Evolutionary conservation across 2,888 invertebrate genomes (phyloP).

Genomic region (Sthenelais limicola): DNA sequence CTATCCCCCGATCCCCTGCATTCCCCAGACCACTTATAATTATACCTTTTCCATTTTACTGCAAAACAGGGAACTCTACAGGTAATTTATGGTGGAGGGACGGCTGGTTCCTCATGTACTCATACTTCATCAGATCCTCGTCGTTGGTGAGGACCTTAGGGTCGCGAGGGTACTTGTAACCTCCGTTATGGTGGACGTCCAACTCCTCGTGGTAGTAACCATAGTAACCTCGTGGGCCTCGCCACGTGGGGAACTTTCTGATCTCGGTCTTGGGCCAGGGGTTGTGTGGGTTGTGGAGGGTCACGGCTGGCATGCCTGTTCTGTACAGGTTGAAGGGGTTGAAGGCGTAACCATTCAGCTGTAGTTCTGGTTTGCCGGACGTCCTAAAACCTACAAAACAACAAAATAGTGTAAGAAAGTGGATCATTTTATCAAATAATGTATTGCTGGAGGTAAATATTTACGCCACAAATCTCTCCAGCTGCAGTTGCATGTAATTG

Average conservation of each 20-base stretch:
- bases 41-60: constrained; percentile 40
- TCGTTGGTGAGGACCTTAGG: constrained; percentile 54
- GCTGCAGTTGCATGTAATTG: too few species aligned
- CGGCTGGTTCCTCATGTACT: constrained; percentile 54
- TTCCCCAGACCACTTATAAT: too few species aligned
- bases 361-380: constrained; percentile 49
- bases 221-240: constrained; percentile 56
- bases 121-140: constrained; percentile 56
- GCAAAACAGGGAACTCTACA: constrained; percentile 54
- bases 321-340: constrained; percentile 57
- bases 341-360: constrained; percentile 55
- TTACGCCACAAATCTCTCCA: too few species aligned
- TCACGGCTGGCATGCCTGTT: constrained; percentile 54
- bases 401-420: too few species aligned
- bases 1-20: too few species aligned
- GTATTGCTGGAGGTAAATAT: too few species aligned
- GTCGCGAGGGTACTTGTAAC: constrained; percentile 53
- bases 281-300: constrained; percentile 55
- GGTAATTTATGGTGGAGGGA: constrained; percentile 49
- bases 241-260: constrained; percentile 54
- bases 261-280: constrained; percentile 55
- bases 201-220: constrained; percentile 59
- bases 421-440: too few species aligned
- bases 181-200: constrained; percentile 55
- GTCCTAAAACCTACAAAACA: constrained; percentile 47